Evolutionary conservation across 2,797 vertebrate species (phyloP).

Genomic region (Calcarius lapponicus): DNA sequence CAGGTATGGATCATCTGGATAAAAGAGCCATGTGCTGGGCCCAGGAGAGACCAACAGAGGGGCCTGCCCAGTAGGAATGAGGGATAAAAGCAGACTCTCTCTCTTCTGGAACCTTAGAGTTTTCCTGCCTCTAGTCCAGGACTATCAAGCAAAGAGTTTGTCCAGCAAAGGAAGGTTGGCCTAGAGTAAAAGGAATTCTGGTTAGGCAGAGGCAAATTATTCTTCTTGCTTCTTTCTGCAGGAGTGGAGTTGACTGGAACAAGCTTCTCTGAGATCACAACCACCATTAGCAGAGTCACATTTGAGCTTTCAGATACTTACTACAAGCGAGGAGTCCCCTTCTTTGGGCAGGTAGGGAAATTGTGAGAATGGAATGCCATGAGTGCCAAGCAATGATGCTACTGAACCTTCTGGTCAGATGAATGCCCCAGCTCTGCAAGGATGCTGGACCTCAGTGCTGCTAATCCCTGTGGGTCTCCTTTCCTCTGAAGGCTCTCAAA

Average conservation of each 20-base stretch:
- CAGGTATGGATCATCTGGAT: constrained; percentile 62
- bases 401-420: background rate
- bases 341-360: constrained; percentile 72
- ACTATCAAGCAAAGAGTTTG: background rate
- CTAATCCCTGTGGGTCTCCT: background rate
- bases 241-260: constrained; percentile 67
- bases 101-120: background rate
- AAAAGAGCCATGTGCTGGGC: background rate
- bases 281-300: constrained; percentile 51
- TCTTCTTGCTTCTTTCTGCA: constrained; percentile 37
- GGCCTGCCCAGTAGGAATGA: background rate
- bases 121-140: background rate
- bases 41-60: background rate
- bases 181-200: background rate
- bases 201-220: background rate
- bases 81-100: background rate
- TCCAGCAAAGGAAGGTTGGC: background rate
- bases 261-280: constrained; percentile 62
- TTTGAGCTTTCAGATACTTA: constrained; percentile 63
- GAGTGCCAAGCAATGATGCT: background rate
- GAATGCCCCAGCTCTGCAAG: background rate
- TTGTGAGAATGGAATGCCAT: background rate
- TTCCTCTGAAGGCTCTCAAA: background rate
- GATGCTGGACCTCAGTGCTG: background rate
- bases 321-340: constrained; percentile 74